These are phyloP conservation scores for Hippocampus comes DNA, from an alignment of 2,113 vertebrate genomes.

Conservation along the genomic window DNA sequence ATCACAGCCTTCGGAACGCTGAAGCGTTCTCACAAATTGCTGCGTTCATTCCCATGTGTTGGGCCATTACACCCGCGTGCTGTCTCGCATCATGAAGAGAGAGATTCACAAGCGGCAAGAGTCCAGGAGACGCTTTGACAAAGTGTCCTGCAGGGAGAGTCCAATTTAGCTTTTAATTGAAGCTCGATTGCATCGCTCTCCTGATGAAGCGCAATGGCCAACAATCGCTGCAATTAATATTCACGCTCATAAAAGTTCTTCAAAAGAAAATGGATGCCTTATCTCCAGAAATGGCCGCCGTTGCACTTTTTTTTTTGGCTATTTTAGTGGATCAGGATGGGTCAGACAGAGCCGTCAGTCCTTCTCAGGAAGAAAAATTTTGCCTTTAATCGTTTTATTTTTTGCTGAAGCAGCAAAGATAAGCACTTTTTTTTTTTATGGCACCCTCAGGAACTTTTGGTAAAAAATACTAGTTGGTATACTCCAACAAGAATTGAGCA, in stretches of 20 bases:
- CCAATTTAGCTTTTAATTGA: slow-evolving; percentile 72
- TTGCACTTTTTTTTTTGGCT: slow-evolving; percentile 13
- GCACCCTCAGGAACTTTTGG: neutral
- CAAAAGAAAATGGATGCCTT: slow-evolving; percentile 65
- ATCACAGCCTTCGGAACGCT: slow-evolving; percentile 67
- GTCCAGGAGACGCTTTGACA: slow-evolving; percentile 24
- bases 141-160: slow-evolving; percentile 50
- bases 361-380: slow-evolving; percentile 16
- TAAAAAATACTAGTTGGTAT: neutral
- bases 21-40: slow-evolving; percentile 51
- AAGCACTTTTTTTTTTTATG: slow-evolving; percentile 8
- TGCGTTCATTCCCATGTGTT: slow-evolving; percentile 71
- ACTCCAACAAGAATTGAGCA: neutral
- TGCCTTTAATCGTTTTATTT: slow-evolving; percentile 23
- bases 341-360: slow-evolving; percentile 26
- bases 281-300: slow-evolving; percentile 36
- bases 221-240: slow-evolving; percentile 63
- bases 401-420: slow-evolving; percentile 40
- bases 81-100: slow-evolving; percentile 56
- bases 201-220: slow-evolving; percentile 58
- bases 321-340: slow-evolving; percentile 51
- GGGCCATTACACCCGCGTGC: slow-evolving; percentile 72
- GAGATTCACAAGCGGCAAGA: slow-evolving; percentile 46
- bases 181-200: slow-evolving; percentile 65
- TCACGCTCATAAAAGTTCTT: slow-evolving; percentile 65